Evolutionary conservation across 2,113 vertebrate genomes (phyloP), one percentile per base, ranked within the genome.

Genomic region (Ailuropoda melanoleuca): DNA sequence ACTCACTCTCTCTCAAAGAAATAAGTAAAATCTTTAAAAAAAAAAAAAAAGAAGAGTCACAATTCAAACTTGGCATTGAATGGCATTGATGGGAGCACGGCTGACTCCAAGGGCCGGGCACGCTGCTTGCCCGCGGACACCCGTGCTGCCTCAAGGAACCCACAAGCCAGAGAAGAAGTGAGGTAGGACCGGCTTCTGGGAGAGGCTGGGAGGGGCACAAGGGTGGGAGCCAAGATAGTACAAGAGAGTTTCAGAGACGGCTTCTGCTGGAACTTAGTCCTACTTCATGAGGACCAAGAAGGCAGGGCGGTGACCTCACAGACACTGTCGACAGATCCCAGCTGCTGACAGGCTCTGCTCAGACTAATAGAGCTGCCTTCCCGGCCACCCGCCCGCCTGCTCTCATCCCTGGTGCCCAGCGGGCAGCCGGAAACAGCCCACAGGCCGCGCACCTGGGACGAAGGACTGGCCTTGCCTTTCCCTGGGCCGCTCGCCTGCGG

Each of bases 341-440:
- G 66, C 64, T 37, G 48, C 37, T 3, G 39, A 48, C 43, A 55
- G 89, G 58, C 58, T 93, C 85, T 66, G 39, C 83, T 62, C 94
- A 66, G 91, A 82, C 15, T 12, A 39, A 43, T 0, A 68, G 56
- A 83, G 60, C 53, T 21, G 56, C 43, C 86, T 13, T 29, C 29
- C 60, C 43, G 14, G 14, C 62, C 31, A 6, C 31, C 62, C 17
- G 14, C 31, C 62, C 12, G 11, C 37, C 37, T 4, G 4, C 56
- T 48, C 1, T 4, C 39, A 21, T 64, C 97, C 75, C 90, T 43
- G 58, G 93, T 96, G 86, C 91, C 98, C 92, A 56, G 72, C 72
- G 92, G 97, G 96, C 81, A 95, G 93, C 96, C 82, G 46, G 46
- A 58, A 53, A 90, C 94, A 95, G 96, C 88, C 9, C 91, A 39